Evolutionary conservation across 1,140 invertebrate species (phyloP), one percentile per base, ranked within the genome.

Genomic region (Diplogasteroides magnus): DNA sequence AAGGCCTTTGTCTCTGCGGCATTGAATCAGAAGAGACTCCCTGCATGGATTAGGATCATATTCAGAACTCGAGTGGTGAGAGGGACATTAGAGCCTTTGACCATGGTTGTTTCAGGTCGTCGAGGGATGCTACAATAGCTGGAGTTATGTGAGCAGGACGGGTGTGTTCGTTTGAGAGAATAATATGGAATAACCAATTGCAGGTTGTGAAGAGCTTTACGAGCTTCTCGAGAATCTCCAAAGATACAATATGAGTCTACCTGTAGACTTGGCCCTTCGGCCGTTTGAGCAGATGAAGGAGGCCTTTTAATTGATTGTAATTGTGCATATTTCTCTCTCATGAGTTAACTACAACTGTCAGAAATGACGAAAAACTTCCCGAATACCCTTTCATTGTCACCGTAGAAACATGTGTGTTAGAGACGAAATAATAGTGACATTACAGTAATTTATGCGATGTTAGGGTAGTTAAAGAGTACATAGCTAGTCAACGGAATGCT

Each of bases 201-300:
- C 81, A 88, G 94, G 93, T 58, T 98, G 97, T 84, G 93, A 97
- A 84, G 96, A 98, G 84, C 89, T 92, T 59, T 87, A 97, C 77
- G 89, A 91, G 71, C 91, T 92, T 65, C 85, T 98, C 73, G 94
- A 97, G 80, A 88, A 88, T 67, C 85, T 98, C 58, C 90, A 90
- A 31, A 87, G 88, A 65, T 89, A 91, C 77, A 91, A 92, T 79
- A 97, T 97, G 85, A 90, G 94, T 83, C 86, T 98, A 74, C 94
- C 94, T 0, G 91, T 96, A 25, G 94, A 98, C 85, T 85, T 97
- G 77, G 94, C 96, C 61, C 89, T 98, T 61, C 88, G 92, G 80
- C 93, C 94, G 77, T 93, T 98, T 82, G 91, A 94, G 83, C 96
- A 96, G 85, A 97, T 98, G 78, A 94, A 92, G 86, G 93, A 97